Evolutionary conservation across 2,113 vertebrate species (phyloP).

Genomic region (Pandion haliaetus): DNA sequence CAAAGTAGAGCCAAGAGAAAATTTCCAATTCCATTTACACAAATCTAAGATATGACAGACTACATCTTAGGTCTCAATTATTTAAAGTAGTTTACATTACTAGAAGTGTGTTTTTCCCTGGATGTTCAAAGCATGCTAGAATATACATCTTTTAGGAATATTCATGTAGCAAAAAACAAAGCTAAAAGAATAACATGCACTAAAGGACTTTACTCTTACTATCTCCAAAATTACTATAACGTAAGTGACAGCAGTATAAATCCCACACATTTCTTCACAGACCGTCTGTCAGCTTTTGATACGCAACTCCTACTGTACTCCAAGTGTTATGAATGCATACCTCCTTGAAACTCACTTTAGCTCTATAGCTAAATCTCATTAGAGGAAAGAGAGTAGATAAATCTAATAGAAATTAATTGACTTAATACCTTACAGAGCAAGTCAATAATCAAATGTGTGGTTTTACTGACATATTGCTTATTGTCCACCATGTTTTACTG

Average conservation of each 20-base stretch:
- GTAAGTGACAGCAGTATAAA: neutral
- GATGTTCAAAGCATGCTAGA: neutral
- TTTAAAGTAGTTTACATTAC: neutral
- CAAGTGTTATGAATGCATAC: neutral
- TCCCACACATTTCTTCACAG: neutral
- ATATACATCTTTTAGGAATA: neutral
- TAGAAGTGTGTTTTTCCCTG: neutral
- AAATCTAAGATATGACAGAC: neutral
- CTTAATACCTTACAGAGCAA: neutral
- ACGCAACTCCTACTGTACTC: neutral
- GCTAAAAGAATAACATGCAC: neutral
- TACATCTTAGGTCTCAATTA: neutral
- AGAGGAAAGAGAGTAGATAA: neutral
- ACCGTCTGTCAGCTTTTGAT: neutral
- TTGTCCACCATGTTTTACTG: neutral
- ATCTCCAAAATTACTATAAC: neutral
- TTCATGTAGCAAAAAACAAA: neutral
- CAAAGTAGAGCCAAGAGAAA: neutral
- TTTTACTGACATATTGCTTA: neutral
- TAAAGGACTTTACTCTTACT: neutral
- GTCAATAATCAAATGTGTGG: neutral
- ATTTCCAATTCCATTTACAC: neutral
- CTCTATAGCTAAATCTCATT: neutral
- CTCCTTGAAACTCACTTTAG: neutral
- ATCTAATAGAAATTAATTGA: neutral